Conservation (phyloP, 92 coral and sea anemone species). For the Bergia sp. region DNA sequence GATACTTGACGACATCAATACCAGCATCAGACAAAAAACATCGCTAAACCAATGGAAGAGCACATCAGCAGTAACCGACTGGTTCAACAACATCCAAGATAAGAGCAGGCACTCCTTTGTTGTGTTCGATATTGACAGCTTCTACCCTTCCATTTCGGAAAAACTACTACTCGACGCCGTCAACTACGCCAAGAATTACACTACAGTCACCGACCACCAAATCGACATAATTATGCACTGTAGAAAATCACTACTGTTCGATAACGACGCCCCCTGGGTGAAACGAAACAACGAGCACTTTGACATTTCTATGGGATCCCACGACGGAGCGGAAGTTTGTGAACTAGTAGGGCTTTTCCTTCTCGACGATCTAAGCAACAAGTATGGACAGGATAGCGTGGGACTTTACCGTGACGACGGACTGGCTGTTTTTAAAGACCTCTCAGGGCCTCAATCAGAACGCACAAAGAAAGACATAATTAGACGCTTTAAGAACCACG, state of each 20-base stretch:
- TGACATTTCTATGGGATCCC: conserved; percentile 39
- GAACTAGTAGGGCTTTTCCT: conserved; percentile 17
- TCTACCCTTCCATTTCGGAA: conserved; percentile 50
- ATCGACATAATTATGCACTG: conserved; percentile 38
- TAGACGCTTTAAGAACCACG: conserved; percentile 31
- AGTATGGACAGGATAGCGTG: not conserved
- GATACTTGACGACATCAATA: conserved; percentile 35
- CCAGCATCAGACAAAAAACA: conserved; percentile 31
- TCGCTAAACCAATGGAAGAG: conserved; percentile 33
- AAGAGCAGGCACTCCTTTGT: conserved; percentile 37
- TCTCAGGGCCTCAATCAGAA: conserved; percentile 41
- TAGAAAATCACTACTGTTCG: not conserved
- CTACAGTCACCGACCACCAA: conserved; percentile 25
- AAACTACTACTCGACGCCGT: conserved; percentile 33
- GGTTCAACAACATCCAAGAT: conserved; percentile 31
- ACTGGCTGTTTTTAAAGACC: conserved; percentile 7
- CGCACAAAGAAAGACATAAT: conserved; percentile 7
- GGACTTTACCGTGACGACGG: conserved; percentile 42
- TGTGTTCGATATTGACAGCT: too few relatives aligned
- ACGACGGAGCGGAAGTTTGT: conserved; percentile 36
- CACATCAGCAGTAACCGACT: conserved; percentile 32
- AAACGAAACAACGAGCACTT: conserved; percentile 18
- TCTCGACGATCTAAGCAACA: not conserved
- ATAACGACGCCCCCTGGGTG: not conserved
- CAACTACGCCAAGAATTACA: conserved; percentile 35